Conservation (phyloP, 2,888 invertebrate species). For the Odontomyia ornata region DNA sequence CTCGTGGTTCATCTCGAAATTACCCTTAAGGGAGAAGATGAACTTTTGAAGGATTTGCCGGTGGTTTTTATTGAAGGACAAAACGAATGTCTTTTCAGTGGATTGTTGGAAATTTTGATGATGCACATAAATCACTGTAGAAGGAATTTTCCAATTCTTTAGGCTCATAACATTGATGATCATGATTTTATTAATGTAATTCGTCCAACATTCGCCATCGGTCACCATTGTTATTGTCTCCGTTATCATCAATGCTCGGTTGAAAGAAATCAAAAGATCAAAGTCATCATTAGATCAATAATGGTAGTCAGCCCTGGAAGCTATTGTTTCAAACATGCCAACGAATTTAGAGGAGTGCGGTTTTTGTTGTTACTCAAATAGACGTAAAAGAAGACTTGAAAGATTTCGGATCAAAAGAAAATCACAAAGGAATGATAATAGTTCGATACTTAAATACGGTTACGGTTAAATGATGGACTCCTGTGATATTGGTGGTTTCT, state of each 20-base stretch:
- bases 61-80: not conserved
- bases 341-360: no score
- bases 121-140: not conserved
- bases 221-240: not conserved
- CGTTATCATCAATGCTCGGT: not conserved
- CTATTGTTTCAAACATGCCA: constrained; percentile 18
- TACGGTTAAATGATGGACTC: no score
- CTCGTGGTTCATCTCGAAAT: not conserved
- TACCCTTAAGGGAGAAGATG: not conserved
- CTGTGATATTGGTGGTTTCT: no score
- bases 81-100: not conserved
- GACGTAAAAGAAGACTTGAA: not conserved
- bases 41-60: not conserved
- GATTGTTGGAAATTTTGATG: not conserved
- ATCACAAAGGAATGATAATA: not conserved
- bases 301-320: not conserved
- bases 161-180: constrained; percentile 1
- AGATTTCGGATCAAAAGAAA: not conserved
- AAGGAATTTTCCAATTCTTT: not conserved
- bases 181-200: not conserved
- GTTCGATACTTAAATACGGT: not conserved
- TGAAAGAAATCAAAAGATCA: no score
- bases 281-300: not conserved
- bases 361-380: not conserved
- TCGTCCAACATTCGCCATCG: not conserved